Conservation (phyloP, 64 coral and sea anemone genomes). For the Montipora efflorescens region DNA sequence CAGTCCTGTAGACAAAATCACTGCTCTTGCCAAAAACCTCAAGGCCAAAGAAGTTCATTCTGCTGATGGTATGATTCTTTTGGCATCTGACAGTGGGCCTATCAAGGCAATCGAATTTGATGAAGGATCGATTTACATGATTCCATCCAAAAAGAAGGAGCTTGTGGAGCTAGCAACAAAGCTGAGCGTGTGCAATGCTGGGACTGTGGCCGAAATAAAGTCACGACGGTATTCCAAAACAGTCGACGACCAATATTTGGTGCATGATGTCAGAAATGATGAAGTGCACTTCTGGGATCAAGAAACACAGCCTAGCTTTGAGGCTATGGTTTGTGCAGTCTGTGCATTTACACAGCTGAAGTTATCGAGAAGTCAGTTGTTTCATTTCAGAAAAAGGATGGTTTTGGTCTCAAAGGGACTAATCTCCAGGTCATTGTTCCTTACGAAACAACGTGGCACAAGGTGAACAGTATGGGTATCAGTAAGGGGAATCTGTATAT, state of each 20-base stretch:
- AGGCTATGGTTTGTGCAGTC: conserved; percentile 21
- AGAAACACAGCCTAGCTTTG: conserved; percentile 2
- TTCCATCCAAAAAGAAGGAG: no score
- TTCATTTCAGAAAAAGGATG: conserved; percentile 64
- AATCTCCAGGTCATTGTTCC: conserved; percentile 13
- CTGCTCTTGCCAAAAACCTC: conserved; percentile 13
- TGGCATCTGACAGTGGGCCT: neutral
- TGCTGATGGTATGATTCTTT: neutral
- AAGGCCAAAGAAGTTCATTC: conserved; percentile 52
- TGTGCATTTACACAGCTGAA: conserved; percentile 42
- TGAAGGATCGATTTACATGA: no score
- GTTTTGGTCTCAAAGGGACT: conserved; percentile 40
- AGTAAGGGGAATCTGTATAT: conserved; percentile 24
- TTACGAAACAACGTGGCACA: conserved; percentile 14
- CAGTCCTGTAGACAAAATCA: conserved; percentile 56
- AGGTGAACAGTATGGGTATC: conserved; percentile 62
- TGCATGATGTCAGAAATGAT: conserved; percentile 17
- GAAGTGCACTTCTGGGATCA: conserved; percentile 46
- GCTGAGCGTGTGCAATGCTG: no score
- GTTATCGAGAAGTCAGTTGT: neutral
- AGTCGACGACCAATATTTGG: no score
- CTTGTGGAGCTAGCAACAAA: no score
- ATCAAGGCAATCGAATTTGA: no score
- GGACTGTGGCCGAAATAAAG: no score
- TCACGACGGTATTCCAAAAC: no score